Base-by-base conservation (phyloP, 2,113 vertebrate genomes). In the Eptesicus fuscus region DNA sequence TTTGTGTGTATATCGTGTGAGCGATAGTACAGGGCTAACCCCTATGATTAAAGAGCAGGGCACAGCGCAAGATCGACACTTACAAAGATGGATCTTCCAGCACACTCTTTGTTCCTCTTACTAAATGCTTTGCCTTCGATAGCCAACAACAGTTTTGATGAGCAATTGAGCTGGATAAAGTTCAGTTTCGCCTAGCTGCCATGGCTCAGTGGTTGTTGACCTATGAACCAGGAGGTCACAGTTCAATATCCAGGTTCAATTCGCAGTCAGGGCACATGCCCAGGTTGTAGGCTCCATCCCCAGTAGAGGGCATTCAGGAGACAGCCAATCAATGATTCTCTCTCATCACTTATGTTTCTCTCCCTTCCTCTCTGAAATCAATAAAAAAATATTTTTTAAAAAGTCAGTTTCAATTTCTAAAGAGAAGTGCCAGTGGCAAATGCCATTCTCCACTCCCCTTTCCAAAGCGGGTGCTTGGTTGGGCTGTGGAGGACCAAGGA, bases 401-500 rank as follows among this genome's bases (percentile, higher is more conserved):
- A 83, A 79, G 42, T 51, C 37, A 59, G 63, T 13, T 42, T 73
- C 47, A 74, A 23, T 83, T n/a, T 82, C 37, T 59, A 47, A 85
- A 94, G 12, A 87, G 76, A 65, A 82, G 59, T 2, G 1, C 32
- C 35, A 35, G 12, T 16, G 80, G 67, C 61, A 82, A 44, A 80
- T 4, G 1, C 32, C 25, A 5, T 63, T 78, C 74, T 77, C n/a
- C 13, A 77, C 18, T 10, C 56, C 14, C 3, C 44, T 35, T 53
- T 37, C 73, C 61, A 53, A 44, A 61, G 40, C 2, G 11, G 32
- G 18, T 32, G 71, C 70, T 70, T 30, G 79, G 83, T 28, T 67
- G 37, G 25, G 17, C 73, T 9, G 0, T 1, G 10, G 37, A 51
- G 17, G 30, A 13, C 2, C 0, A 0, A 22, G 53, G 4, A 9